Evolutionary conservation across 1,140 invertebrate genomes (phyloP).

Genomic region (Cyclargus thomasi): DNA sequence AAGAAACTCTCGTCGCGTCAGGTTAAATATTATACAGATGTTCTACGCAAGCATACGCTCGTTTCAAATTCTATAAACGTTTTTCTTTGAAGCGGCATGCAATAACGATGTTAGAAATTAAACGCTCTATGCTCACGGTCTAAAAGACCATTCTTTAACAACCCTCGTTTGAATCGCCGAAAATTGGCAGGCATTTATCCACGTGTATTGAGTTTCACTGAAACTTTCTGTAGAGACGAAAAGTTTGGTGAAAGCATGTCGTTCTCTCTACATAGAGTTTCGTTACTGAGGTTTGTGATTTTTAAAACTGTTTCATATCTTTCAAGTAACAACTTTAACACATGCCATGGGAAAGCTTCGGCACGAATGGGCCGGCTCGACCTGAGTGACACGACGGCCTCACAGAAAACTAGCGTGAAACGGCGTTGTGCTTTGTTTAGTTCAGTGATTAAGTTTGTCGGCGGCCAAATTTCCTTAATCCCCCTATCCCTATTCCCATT

Average conservation of each 20-base stretch:
- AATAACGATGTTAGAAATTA: constrained; percentile 1
- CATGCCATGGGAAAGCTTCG: too few species aligned
- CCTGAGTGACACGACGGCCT: too few species aligned
- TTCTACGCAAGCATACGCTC: too few species aligned
- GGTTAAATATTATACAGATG: constrained; percentile 14
- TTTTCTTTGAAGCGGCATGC: too few species aligned
- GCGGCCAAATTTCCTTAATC: too few species aligned
- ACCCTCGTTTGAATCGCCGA: background rate
- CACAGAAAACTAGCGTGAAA: too few species aligned
- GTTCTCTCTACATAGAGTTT: background rate
- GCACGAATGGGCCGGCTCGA: too few species aligned
- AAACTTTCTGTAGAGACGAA: background rate
- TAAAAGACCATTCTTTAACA: background rate
- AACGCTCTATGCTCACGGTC: background rate
- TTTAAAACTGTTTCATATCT: background rate
- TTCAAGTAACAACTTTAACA: too few species aligned
- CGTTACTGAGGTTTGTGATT: background rate
- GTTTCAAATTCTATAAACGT: too few species aligned
- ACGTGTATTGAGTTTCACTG: background rate
- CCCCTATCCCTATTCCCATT: too few species aligned
- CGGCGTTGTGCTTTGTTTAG: too few species aligned
- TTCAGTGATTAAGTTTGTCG: too few species aligned
- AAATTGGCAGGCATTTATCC: background rate
- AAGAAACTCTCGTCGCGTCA: constrained; percentile 3
- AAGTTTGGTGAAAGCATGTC: background rate